Evolutionary conservation across 2,888 invertebrate species (phyloP).

Genomic region (Rhingia campestris): DNA sequence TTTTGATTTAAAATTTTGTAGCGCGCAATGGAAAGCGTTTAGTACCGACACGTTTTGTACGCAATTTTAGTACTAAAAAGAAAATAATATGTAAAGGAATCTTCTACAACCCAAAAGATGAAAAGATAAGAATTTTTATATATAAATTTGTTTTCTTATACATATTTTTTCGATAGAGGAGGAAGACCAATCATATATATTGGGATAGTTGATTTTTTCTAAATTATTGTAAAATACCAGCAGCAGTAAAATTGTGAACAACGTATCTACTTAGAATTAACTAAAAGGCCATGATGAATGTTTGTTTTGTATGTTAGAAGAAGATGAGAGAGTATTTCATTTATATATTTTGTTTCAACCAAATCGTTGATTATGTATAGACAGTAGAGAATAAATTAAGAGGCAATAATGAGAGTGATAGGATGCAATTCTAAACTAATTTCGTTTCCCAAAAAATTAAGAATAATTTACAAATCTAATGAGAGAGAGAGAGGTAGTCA

Average conservation of each 20-base stretch:
- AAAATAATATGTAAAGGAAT: constrained; percentile 12
- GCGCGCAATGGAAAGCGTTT: constrained; percentile 40
- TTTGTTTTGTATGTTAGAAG: constrained; percentile 52
- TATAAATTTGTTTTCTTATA: constrained; percentile 1
- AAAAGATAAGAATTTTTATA: constrained; percentile 46
- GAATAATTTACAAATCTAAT: constrained; percentile 67
- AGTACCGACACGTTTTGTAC: constrained; percentile 53
- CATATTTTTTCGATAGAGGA: constrained; percentile 19
- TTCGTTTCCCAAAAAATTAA: constrained; percentile 42
- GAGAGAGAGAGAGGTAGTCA: constrained; percentile 63
- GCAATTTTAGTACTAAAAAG: constrained; percentile 58
- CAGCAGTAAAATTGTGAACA: constrained; percentile 68
- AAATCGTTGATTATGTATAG: constrained; percentile 47
- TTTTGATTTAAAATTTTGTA: constrained; percentile 36
- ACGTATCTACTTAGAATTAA: constrained; percentile 39
- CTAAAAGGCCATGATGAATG: constrained; percentile 55
- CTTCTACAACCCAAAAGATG: constrained; percentile 67
- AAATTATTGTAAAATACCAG: constrained; percentile 51
- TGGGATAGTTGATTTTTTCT: constrained; percentile 48
- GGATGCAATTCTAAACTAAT: constrained; percentile 70
- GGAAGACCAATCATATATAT: constrained; percentile 52
- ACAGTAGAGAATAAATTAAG: constrained; percentile 52
- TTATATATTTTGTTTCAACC: constrained; percentile 23
- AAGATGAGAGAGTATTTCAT: constrained; percentile 37
- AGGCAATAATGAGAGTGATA: constrained; percentile 60